These are phyloP conservation scores for Nephrotoma flavescens DNA, from an alignment of 2,888 invertebrate species.

Conservation along the genomic window DNA sequence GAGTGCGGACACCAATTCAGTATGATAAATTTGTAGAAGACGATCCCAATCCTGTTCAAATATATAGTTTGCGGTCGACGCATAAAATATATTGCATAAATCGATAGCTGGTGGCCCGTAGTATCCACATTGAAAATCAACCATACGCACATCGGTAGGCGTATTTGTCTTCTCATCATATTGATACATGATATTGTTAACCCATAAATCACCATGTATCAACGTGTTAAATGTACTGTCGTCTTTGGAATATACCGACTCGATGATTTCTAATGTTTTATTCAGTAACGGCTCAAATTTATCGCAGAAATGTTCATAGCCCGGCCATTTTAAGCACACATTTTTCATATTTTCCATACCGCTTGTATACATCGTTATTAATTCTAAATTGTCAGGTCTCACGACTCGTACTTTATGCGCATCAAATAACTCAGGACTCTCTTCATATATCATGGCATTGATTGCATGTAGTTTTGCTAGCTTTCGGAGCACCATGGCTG, in stretches of 20 bases:
- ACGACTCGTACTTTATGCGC: too few species aligned
- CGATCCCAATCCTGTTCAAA: neutral
- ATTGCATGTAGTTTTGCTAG: neutral
- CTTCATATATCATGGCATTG: neutral
- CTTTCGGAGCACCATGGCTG: neutral
- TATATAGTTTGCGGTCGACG: neutral
- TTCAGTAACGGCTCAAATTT: too few species aligned
- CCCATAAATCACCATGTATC: conserved; percentile 30
- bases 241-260: neutral
- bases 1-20: neutral
- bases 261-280: too few species aligned
- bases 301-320: too few species aligned
- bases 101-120: neutral
- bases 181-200: conserved; percentile 29
- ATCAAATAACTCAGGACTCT: neutral
- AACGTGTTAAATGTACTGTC: neutral
- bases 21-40: neutral
- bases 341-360: too few species aligned
- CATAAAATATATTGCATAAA: neutral
- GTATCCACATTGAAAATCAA: neutral
- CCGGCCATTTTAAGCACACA: too few species aligned
- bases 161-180: conserved; percentile 19
- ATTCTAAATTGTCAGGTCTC: too few species aligned
- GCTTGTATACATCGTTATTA: too few species aligned
- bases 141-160: conserved; percentile 20